Evolutionary conservation across 2,113 vertebrate genomes (phyloP).

Genomic region (Actenoides hombroni): DNA sequence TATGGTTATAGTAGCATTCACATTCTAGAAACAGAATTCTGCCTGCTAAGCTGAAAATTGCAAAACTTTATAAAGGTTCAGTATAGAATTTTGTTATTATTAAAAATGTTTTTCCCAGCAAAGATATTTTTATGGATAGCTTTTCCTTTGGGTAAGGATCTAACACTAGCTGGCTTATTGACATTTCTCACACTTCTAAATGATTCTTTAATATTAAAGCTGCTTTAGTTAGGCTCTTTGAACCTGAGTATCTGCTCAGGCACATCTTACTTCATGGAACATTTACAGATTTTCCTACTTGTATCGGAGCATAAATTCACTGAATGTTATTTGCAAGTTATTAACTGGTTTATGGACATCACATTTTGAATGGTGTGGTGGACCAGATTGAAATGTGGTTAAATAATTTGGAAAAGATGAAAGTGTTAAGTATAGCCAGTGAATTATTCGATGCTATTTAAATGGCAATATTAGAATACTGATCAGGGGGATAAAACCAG

Average conservation of each 20-base stretch:
- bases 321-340: not conserved
- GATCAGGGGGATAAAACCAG: not conserved
- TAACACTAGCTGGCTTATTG: not conserved
- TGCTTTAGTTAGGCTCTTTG: not conserved
- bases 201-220: not conserved
- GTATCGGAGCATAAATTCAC: not conserved
- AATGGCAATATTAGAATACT: not conserved
- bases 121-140: not conserved
- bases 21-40: not conserved
- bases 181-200: not conserved
- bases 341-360: not conserved
- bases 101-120: not conserved
- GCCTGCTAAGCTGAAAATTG: not conserved
- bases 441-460: not conserved
- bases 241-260: not conserved
- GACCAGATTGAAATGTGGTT: not conserved
- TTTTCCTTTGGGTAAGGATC: not conserved
- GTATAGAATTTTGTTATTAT: not conserved
- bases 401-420: slow-evolving; percentile 25
- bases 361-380: not conserved
- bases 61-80: not conserved
- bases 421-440: not conserved
- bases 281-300: not conserved
- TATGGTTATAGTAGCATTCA: not conserved
- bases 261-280: not conserved